Conservation (phyloP, 2,888 invertebrate species). For the Aspidiotus destructor region DNA sequence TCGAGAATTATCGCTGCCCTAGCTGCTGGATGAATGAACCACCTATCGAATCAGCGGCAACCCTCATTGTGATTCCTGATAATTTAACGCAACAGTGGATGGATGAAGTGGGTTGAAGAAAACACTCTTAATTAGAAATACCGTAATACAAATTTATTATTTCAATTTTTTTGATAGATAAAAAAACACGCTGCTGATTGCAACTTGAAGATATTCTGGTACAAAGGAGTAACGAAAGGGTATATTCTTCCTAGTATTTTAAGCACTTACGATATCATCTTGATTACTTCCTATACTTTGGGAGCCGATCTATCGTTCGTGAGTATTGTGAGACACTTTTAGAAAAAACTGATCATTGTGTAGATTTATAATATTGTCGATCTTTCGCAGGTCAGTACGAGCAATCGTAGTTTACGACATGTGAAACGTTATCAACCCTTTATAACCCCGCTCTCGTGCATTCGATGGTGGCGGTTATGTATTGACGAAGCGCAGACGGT, state of each 20-base stretch:
- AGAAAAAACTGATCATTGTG: constrained; percentile 15
- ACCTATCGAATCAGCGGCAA: constrained; percentile 50
- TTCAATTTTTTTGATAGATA: constrained; percentile 41
- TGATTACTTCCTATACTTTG: constrained; percentile 57
- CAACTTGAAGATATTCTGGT: constrained; percentile 48
- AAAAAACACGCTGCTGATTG: constrained; percentile 48
- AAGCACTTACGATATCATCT: constrained; percentile 57
- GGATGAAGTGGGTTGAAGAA: constrained; percentile 45
- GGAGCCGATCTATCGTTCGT: constrained; percentile 34
- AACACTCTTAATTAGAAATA: background rate
- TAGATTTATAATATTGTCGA: background rate
- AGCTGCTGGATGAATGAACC: constrained; percentile 51
- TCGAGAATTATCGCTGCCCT: constrained; percentile 51
- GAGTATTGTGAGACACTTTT: background rate
- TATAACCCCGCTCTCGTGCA: constrained; percentile 56
- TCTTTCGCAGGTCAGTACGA: constrained; percentile 31
- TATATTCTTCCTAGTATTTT: constrained; percentile 55
- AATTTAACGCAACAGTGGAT: constrained; percentile 62
- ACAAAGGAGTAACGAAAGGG: constrained; percentile 48
- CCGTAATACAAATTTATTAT: background rate
- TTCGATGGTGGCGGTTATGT: constrained; percentile 67
- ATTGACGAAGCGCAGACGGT: constrained; percentile 75
- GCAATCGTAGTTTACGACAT: constrained; percentile 44
- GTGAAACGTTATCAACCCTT: constrained; percentile 54
- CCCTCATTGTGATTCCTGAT: constrained; percentile 61